Evolutionary conservation across 2,113 vertebrate species (phyloP), one percentile per base, ranked within the genome.

Genomic region (Brachyistius frenatus): DNA sequence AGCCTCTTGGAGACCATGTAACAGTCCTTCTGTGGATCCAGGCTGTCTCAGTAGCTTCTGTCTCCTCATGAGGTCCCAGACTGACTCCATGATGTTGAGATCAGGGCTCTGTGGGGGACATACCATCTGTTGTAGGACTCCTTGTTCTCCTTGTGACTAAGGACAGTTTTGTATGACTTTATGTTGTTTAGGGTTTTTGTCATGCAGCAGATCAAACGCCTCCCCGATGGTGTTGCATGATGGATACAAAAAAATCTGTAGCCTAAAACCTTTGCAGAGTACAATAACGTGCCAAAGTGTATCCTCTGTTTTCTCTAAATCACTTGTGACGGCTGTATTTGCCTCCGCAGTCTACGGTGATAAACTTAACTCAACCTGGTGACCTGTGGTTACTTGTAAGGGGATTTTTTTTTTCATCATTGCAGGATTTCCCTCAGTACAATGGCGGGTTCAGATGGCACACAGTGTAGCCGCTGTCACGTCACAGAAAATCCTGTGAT

Each of bases 401-500:
- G 49, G 30, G 2, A 0, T n/a, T 61, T 23, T 23, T 23, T 31
- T 66, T 69, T 50, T 2, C 2, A 57, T 16, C 41, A 52, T 39
- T 60, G 10, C 30, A 69, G 60, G 69, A 63, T 74, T 76, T 64
- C 5, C 72, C 23, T 57, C 41, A 2, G 16, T 55, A 11, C n/a
- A 7, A 3, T 47, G 23, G 13, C 10, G 32, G 10, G 16, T 39
- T 78, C 14, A 37, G 2, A 30, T 69, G 61, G 31, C 7, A 1
- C 23, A 13, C 49, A 13, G 3, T 32, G 11, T 2, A 15, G 15
- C 55, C 36, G 13, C 23, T 72, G 33, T 70, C 31, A 35, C 41
- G 10, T 60, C 52, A 33, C 30, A 44, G 37, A 75, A 65, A 73
- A 15, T 30, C 30, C 31, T 69, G 50, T 70, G 63, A 61, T 66